phyloP scores from a whole-genome alignment of 2,113 vertebrate species.

The Vireo altiloquus region DNA sequence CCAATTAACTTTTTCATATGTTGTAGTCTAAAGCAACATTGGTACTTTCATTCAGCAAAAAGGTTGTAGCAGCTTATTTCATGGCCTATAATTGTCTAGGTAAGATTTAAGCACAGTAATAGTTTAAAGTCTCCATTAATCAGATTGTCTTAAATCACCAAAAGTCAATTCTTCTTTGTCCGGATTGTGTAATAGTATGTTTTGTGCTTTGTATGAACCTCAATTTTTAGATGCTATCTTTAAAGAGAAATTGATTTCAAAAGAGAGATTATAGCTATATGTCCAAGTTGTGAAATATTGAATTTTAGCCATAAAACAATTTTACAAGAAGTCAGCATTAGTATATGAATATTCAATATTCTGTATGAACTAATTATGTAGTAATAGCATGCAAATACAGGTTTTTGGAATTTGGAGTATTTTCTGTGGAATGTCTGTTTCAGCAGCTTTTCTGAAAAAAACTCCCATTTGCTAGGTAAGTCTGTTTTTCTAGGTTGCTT shows the following conservation, averaged over 20 bases:
- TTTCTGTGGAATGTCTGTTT: not conserved
- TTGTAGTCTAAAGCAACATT: not conserved
- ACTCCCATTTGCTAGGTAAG: not conserved
- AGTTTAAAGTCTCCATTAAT: not conserved
- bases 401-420: not conserved
- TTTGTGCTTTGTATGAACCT: not conserved
- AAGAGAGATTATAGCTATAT: not conserved
- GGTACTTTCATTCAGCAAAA: not conserved
- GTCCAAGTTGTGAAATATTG: not conserved
- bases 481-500: not conserved
- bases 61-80: conserved; percentile 20
- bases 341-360: not conserved
- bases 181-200: not conserved
- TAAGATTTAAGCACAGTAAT: not conserved
- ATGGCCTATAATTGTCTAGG: not conserved
- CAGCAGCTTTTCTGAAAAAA: not conserved
- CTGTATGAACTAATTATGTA: not conserved
- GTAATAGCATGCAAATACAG: not conserved
- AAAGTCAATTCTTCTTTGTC: not conserved
- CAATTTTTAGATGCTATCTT: not conserved
- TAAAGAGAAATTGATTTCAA: not conserved
- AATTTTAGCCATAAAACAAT: not conserved
- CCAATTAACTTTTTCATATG: conserved; percentile 28
- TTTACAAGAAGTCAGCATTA: not conserved
- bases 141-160: not conserved